These are phyloP conservation scores for Sphaerophoria taeniata DNA, from an alignment of 2,888 invertebrate genomes.

Conservation along the genomic window DNA sequence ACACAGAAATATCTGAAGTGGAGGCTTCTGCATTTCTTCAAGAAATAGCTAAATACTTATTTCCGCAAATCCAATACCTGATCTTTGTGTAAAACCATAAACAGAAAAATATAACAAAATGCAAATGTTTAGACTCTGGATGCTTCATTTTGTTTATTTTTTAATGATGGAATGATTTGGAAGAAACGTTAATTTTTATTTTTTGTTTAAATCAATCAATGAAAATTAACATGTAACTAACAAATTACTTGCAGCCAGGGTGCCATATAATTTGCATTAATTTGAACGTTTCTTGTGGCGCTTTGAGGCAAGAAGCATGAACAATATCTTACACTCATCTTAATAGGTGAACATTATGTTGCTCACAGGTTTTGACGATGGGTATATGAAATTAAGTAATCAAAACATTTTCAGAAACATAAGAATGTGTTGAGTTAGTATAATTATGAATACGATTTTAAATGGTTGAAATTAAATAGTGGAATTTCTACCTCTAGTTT, in stretches of 20 bases:
- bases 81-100: neutral
- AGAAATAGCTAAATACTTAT: too few species aligned
- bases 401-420: neutral
- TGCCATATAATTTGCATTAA: slow-evolving; percentile 52
- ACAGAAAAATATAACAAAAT: slow-evolving; percentile 3
- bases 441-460: too few species aligned
- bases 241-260: slow-evolving; percentile 38
- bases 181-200: slow-evolving; percentile 15
- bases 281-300: slow-evolving; percentile 33
- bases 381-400: neutral
- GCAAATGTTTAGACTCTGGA: neutral
- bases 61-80: neutral
- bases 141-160: neutral
- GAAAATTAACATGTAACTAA: slow-evolving; percentile 39
- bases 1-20: too few species aligned
- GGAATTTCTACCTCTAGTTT: too few species aligned
- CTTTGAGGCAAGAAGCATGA: slow-evolving; percentile 16
- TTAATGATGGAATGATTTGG: neutral
- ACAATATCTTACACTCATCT: slow-evolving; percentile 33
- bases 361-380: neutral
- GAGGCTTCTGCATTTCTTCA: too few species aligned
- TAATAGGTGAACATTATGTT: slow-evolving; percentile 24
- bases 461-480: too few species aligned
- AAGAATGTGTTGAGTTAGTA: too few species aligned
- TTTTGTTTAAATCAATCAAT: slow-evolving; percentile 27